phyloP scores from a whole-genome alignment of 2,888 invertebrate genomes.

The Tubiluchus corallicola region DNA sequence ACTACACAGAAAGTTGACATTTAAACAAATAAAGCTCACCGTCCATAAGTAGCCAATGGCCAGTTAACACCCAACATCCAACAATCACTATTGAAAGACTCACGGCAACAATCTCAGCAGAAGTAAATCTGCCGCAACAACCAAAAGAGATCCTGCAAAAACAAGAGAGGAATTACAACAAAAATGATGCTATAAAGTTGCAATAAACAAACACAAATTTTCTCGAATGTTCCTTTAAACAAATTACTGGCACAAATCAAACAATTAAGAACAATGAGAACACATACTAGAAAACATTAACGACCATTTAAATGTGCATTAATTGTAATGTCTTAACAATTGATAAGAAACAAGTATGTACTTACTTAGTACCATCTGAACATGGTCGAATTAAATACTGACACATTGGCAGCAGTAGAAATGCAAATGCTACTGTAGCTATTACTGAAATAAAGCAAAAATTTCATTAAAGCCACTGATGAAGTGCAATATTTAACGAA shows the following conservation, averaged over 20 bases:
- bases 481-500: no score
- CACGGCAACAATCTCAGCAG: conserved; percentile 81
- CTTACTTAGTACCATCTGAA: conserved; percentile 40
- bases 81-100: conserved; percentile 78
- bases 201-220: no score
- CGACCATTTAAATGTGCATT: no score
- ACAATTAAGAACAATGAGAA: no score
- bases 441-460: conserved; percentile 39
- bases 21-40: conserved; percentile 36
- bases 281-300: no score
- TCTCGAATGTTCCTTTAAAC: no score
- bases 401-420: conserved; percentile 87
- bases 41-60: conserved; percentile 96
- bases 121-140: conserved; percentile 78
- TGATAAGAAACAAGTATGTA: background rate
- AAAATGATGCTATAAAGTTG: no score
- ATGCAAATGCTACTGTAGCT: conserved; percentile 88
- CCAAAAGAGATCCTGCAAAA: conserved; percentile 56
- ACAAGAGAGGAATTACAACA: no score
- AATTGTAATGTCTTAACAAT: no score
- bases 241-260: no score
- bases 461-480: conserved; percentile 3
- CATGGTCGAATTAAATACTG: conserved; percentile 77
- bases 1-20: background rate
- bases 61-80: conserved; percentile 90